Conservation (phyloP, 2,113 vertebrate species). For the Rattus norvegicus region GRCr8 NC_086022.1:105029001-105029500, state of each 20-base stretch:
- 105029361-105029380: not conserved
- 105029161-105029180: not conserved
- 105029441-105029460: not conserved
- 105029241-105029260: not conserved
- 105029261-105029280: not conserved
- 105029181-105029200: not conserved
- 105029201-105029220: no score
- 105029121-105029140: not conserved
- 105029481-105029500: not conserved
- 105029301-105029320: no score
- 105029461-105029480: not conserved
- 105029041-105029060: constrained; percentile 3
- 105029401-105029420: not conserved
- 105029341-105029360: not conserved
- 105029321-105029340: not conserved
- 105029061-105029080: not conserved
- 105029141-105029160: not conserved
- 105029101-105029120: constrained; percentile 20
- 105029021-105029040: not conserved
- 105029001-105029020: no score
- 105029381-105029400: not conserved
- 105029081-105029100: constrained; percentile 1
- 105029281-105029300: not conserved
- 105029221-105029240: not conserved
- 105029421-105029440: not conserved